Evolutionary conservation across 2,113 vertebrate genomes (phyloP).

Genomic region (Mellivora capensis): DNA sequence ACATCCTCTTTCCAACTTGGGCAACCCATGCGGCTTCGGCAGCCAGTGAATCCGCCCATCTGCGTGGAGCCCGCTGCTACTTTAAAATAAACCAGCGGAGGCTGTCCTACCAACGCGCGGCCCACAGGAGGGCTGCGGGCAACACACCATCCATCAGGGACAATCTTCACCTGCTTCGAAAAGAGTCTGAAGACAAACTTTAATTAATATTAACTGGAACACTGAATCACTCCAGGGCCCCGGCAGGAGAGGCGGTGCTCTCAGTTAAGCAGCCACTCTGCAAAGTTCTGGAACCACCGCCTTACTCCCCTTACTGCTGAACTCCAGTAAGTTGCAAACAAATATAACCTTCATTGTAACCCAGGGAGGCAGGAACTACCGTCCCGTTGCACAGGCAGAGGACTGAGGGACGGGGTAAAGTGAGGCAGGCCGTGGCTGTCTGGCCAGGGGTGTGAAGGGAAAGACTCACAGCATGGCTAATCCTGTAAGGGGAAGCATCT

Average conservation of each 20-base stretch:
- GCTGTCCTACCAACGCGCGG: rapidly evolving
- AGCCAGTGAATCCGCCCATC: background rate
- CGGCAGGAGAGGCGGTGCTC: background rate
- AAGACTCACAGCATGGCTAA: background rate
- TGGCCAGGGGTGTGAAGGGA: background rate
- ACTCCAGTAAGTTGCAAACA: background rate
- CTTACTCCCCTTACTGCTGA: background rate
- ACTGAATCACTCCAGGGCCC: background rate
- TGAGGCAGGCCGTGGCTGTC: rapidly evolving
- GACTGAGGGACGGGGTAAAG: background rate
- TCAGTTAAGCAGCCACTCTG: background rate
- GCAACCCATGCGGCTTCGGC: rapidly evolving
- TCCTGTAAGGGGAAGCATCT: background rate
- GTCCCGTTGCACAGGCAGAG: background rate
- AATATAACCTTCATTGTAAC: background rate
- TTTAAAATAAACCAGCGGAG: background rate
- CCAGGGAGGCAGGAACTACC: background rate
- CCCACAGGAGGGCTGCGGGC: background rate
- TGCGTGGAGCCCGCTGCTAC: no score
- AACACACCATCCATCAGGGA: rapidly evolving
- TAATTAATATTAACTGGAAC: no score
- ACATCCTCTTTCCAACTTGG: background rate
- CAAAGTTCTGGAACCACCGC: background rate
- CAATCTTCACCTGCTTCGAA: background rate
- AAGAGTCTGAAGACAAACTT: background rate